Conservation (phyloP, 2,888 invertebrate genomes). For the Balanococcus diminutus region DNA sequence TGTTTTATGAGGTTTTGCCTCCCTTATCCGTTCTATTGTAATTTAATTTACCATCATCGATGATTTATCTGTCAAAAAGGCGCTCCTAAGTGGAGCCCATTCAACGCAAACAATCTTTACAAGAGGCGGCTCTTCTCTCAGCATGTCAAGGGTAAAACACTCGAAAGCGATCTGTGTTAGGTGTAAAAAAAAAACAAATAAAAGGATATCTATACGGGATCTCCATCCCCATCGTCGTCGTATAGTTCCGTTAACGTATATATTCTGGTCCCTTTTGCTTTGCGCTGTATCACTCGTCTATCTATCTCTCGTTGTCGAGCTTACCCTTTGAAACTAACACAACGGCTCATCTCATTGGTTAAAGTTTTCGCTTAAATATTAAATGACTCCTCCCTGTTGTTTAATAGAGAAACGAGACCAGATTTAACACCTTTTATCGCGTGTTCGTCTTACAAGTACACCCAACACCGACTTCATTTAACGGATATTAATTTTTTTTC, state of each 20-base stretch:
- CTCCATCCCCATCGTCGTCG: background rate
- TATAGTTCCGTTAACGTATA: slow-evolving; percentile 11
- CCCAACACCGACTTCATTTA: background rate
- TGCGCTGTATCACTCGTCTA: slow-evolving; percentile 11
- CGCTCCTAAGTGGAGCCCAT: background rate
- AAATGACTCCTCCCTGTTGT: slow-evolving; percentile 49
- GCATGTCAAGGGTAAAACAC: slow-evolving; percentile 1
- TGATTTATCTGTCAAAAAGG: background rate
- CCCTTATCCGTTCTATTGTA: background rate
- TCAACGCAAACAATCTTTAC: background rate
- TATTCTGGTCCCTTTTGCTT: slow-evolving; percentile 17
- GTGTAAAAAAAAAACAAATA: slow-evolving; percentile 13
- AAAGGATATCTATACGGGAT: background rate
- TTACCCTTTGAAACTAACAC: slow-evolving; percentile 41
- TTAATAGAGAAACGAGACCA: slow-evolving; percentile 33
- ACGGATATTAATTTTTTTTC: background rate
- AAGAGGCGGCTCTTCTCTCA: background rate
- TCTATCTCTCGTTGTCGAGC: slow-evolving; percentile 5
- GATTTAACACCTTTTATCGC: slow-evolving; percentile 40
- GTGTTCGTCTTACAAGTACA: background rate
- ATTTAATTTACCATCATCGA: background rate
- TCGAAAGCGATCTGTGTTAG: background rate
- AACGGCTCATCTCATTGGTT: slow-evolving; percentile 44
- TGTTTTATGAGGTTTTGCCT: background rate
- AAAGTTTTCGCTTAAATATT: slow-evolving; percentile 47